Conservation (phyloP, 2,113 vertebrate genomes). For the Chiloscyllium plagiosum region DNA sequence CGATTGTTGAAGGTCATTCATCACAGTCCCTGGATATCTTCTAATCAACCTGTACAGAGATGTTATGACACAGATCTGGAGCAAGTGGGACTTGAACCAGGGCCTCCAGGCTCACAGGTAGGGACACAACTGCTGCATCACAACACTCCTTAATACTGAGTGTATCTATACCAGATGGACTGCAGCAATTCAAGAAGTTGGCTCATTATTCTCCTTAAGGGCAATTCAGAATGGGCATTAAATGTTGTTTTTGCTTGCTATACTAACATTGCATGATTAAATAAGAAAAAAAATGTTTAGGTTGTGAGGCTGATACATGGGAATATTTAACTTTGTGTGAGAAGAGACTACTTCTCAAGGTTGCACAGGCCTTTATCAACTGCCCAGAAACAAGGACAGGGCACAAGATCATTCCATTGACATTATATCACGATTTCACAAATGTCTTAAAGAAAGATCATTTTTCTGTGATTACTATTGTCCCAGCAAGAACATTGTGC, state of each 20-base stretch:
- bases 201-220: neutral
- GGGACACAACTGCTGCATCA: no score
- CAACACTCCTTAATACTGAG: neutral
- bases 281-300: neutral
- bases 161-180: no score
- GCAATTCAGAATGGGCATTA: neutral
- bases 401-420: neutral
- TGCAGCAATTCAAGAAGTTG: neutral
- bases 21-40: neutral
- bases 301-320: neutral
- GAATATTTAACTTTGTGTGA: neutral
- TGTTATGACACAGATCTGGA: no score
- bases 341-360: neutral
- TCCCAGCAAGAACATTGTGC: neutral
- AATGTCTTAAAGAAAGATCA: slow-evolving; percentile 1
- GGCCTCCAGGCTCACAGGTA: no score
- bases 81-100: no score
- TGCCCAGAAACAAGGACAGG: neutral
- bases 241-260: neutral
- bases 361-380: neutral
- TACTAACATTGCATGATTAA: neutral
- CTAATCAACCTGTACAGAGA: no score
- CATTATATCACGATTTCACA: neutral
- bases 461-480: neutral
- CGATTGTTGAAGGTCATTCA: neutral